phyloP scores from a whole-genome alignment of 2,113 vertebrate genomes.

The Hassar affinis region DNA sequence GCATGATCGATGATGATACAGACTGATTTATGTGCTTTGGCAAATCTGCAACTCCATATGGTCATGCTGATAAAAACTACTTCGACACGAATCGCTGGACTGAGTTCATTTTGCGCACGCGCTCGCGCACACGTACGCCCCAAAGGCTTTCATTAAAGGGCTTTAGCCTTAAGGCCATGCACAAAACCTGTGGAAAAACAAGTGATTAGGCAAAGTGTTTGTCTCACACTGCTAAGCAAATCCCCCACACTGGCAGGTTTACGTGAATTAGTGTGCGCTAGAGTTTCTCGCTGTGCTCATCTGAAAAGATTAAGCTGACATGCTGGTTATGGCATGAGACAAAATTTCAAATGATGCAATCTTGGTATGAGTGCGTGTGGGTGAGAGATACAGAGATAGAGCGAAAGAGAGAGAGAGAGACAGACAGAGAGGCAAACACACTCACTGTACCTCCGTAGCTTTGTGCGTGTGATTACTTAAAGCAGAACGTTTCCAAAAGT shows the following conservation, averaged over 20 bases:
- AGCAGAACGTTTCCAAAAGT: not conserved
- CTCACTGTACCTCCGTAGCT: not conserved
- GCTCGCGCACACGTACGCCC: not conserved
- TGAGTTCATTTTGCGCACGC: not conserved
- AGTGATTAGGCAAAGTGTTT: constrained; percentile 27
- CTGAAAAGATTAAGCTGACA: not conserved
- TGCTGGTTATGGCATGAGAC: constrained; percentile 5
- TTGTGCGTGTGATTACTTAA: not conserved
- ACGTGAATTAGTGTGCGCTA: not conserved
- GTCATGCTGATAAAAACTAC: not conserved
- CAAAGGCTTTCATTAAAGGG: not conserved
- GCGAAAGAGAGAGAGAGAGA: not conserved
- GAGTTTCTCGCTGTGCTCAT: not conserved
- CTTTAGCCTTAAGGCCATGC: not conserved
- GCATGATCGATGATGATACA: not conserved
- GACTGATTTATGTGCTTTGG: not conserved
- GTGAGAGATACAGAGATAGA: not conserved
- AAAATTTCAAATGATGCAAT: not conserved
- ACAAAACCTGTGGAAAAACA: constrained; percentile 23
- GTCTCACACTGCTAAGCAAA: constrained; percentile 4
- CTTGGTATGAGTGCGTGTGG: not conserved
- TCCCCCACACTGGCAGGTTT: constrained; percentile 3
- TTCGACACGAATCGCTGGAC: not conserved
- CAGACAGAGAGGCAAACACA: not conserved
- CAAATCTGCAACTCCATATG: constrained; percentile 20